These are phyloP conservation scores for Trogon surrucura DNA, from an alignment of 2,113 vertebrate species.

Conservation along the genomic window DNA sequence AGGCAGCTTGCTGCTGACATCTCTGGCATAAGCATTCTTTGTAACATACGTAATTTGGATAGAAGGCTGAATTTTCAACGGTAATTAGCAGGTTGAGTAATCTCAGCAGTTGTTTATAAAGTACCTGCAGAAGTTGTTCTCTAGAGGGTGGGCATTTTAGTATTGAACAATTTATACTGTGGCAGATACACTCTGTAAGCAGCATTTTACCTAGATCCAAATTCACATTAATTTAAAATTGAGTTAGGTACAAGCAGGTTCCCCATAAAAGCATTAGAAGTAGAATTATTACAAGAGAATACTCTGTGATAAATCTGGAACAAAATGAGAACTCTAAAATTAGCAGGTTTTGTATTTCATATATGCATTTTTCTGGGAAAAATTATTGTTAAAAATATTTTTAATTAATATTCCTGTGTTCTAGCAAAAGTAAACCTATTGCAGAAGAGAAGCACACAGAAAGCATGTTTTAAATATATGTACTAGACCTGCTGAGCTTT, in stretches of 20 bases:
- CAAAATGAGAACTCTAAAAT: not conserved
- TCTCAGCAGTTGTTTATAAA: slow-evolving; percentile 60
- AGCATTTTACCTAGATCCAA: not conserved
- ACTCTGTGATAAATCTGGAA: not conserved
- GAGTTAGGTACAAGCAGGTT: not conserved
- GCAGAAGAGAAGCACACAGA: not conserved
- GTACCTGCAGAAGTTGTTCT: slow-evolving; percentile 51
- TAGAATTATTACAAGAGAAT: not conserved
- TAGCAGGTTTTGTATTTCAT: not conserved
- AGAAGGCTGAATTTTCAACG: slow-evolving; percentile 25
- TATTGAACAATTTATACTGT: slow-evolving; percentile 14
- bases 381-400: not conserved
- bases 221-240: not conserved
- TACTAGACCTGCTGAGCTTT: not conserved
- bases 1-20: slow-evolving; percentile 51
- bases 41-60: slow-evolving; percentile 42
- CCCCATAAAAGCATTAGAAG: not conserved
- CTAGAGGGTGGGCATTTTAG: not conserved
- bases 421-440: not conserved
- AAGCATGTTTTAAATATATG: not conserved
- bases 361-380: not conserved
- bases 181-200: not conserved
- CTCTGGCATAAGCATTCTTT: slow-evolving; percentile 37
- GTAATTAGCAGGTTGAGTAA: slow-evolving; percentile 61
- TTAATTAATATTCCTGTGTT: not conserved